Evolutionary conservation across 2,888 invertebrate genomes (phyloP).

Genomic region (Athalia circularis): DNA sequence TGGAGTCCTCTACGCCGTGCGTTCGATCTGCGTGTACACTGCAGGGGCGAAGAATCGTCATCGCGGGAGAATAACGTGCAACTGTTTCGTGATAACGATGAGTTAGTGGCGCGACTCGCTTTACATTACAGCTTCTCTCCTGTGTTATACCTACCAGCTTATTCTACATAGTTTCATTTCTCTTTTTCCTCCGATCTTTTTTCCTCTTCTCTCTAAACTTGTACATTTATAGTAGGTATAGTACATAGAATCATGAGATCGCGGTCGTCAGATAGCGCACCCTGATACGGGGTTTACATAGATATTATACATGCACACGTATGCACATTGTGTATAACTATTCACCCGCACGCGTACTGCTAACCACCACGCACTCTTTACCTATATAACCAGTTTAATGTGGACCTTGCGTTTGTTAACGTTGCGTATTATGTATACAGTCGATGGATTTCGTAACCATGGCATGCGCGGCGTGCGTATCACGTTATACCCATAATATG

Average conservation of each 20-base stretch:
- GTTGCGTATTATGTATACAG: no score
- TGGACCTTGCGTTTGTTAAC: no score
- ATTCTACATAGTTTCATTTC: constrained; percentile 20
- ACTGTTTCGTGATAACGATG: constrained; percentile 71
- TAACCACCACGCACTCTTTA: no score
- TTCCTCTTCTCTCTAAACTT: no score
- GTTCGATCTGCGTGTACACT: constrained; percentile 42
- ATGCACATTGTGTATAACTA: background rate
- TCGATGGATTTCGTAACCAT: no score
- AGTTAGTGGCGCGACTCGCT: constrained; percentile 68
- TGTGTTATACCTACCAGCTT: background rate
- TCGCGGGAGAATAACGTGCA: constrained; percentile 68
- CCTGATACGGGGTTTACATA: constrained; percentile 16
- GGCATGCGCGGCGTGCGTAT: no score
- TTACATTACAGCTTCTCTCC: constrained; percentile 42
- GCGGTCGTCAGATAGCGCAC: constrained; percentile 37
- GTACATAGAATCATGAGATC: background rate
- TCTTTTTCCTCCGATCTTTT: background rate
- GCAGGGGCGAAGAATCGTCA: constrained; percentile 56
- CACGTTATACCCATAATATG: no score
- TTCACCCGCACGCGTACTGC: no score
- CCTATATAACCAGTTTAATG: no score
- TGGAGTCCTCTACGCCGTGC: no score
- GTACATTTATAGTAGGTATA: no score
- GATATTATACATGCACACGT: background rate